Base-by-base conservation (phyloP, 2,888 invertebrate species). In the Mythimna impura region DNA sequence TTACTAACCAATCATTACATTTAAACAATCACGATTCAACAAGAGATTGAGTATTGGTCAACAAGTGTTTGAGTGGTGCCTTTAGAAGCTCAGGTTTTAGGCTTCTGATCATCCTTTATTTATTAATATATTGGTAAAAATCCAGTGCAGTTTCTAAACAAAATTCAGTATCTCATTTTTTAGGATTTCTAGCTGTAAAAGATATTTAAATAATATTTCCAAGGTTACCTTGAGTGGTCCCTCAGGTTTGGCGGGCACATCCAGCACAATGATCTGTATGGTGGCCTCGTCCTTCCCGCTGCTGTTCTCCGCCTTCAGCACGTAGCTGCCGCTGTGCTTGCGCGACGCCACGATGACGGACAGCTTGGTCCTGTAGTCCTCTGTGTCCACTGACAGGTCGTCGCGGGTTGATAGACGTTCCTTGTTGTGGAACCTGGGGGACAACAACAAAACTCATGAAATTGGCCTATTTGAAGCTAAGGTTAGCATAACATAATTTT, bases 211-310 rank as follows among this genome's bases (percentile, higher is more conserved):
- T 5, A 43, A 43, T 14, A 14, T 43, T 14, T 14, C 14, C 43
- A 14, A 12, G 43, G 14, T 25, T 17, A 58, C 97, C 95, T 98
- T 98, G 36, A 99, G 96, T 14, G 99, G 99, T 80, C 99, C 99
- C 93, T 99, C 98, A 54, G 99, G 99, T 89, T 98, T 98, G n/a
- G 97, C 97, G 2, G 99, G 99, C 90, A 98, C 98, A 90, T 99
- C 99, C 68, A 99, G 94, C 0, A 99, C 98, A 72, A 97, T 98
- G 25, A 99, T 97, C 89, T 98, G 98, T 72, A 99, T 97, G 36
- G 97, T 97, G 0, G 98, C 99, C 90, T 99, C 99, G 89, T 99
- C 99, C 89, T 97, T 97, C 9, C 99, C 99, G 47, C 98, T 98
- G 88, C 97, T 97, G 92, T 99, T 99, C 94, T 99, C 99, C 2